Evolutionary conservation across 2,888 invertebrate genomes (phyloP), one percentile per base, ranked within the genome.

Genomic region (Spatulosminthurus flaviceps): DNA sequence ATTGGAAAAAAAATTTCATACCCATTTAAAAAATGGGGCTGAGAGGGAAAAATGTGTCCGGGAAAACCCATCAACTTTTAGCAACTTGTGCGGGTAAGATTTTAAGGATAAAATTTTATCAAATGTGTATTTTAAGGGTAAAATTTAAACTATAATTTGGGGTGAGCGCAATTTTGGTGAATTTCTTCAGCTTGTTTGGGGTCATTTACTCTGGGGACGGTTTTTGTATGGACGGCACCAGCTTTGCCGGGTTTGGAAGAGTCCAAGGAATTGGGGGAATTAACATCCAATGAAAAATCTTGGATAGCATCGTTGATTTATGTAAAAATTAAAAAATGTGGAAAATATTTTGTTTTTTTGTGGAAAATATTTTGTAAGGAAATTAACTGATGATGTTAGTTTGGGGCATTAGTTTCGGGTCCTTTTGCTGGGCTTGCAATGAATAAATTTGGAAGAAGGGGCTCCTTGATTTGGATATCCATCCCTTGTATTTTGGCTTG

Each of bases 401-500:
- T 81, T 71, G 80, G 79, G 21, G 78, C 78, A 4, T 42, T 81
- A 24, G 51, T 80, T 13, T 75, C 79, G 0, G 77, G 80, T 26
- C 82, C 81, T 26, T 67, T 82, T 22, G 81, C 83, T 0, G 85
- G 84, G 26, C 72, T 77, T 16, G 79, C 72, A 9, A 75, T 85
- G 19, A 84, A 84, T 29, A 70, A 84, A 2, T 72, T 81, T 34
- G 81, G 81, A 21, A 43, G 81, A 29, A 28, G 79, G 42, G 75
- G 73, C 24, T 71, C 78, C 9, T 21, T 81, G 7, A 24, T 80
- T 5, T 21, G 51, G 1, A n/a, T 80, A 16, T 67, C 87, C 0
- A 22, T 88, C 4, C 88, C 88, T 0, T 88, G 87, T 79, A 72
- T 87, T 0, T 19, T 86, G 28, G 89, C 88, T 1, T 89, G 88